Evolutionary conservation across 2,888 invertebrate species (phyloP).

Genomic region (Drosophila anceps): DNA sequence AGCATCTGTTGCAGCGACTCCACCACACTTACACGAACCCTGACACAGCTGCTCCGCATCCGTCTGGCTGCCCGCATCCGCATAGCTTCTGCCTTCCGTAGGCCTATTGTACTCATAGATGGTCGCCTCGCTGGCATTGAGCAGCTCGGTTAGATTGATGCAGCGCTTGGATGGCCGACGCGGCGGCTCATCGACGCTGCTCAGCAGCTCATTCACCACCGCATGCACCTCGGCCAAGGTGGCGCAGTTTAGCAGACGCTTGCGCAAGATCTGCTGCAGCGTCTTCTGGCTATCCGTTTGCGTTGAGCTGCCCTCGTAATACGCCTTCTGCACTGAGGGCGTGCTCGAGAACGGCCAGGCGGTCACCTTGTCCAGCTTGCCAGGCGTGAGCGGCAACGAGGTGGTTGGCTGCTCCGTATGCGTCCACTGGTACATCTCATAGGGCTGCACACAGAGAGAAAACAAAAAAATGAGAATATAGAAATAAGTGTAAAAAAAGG

Average conservation of each 20-base stretch:
- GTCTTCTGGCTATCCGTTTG: constrained; percentile 57
- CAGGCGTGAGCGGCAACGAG: constrained; percentile 90
- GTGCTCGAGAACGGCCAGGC: constrained; percentile 89
- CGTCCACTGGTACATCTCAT: constrained; percentile 96
- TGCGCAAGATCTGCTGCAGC: constrained; percentile 76
- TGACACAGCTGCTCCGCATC: constrained; percentile 38
- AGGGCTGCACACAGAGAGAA: constrained; percentile 87
- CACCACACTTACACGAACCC: constrained; percentile 38
- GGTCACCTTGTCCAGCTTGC: constrained; percentile 88
- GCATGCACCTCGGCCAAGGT: constrained; percentile 82
- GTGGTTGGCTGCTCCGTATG: constrained; percentile 90
- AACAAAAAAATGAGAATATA: constrained; percentile 66
- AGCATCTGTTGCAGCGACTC: neutral
- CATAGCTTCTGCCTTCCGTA: constrained; percentile 11
- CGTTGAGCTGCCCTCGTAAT: constrained; percentile 4
- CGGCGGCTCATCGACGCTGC: constrained; percentile 71
- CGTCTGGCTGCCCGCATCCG: constrained; percentile 66
- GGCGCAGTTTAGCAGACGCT: constrained; percentile 79
- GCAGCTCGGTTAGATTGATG: constrained; percentile 78
- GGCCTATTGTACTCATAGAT: constrained; percentile 77
- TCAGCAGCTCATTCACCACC: constrained; percentile 81
- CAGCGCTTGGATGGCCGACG: constrained; percentile 78
- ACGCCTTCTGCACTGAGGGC: constrained; percentile 42
- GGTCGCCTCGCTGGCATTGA: constrained; percentile 83
- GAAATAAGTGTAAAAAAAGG: neutral